phyloP scores from a whole-genome alignment of 2,797 vertebrate genomes.

The Luscinia megarhynchos region DNA sequence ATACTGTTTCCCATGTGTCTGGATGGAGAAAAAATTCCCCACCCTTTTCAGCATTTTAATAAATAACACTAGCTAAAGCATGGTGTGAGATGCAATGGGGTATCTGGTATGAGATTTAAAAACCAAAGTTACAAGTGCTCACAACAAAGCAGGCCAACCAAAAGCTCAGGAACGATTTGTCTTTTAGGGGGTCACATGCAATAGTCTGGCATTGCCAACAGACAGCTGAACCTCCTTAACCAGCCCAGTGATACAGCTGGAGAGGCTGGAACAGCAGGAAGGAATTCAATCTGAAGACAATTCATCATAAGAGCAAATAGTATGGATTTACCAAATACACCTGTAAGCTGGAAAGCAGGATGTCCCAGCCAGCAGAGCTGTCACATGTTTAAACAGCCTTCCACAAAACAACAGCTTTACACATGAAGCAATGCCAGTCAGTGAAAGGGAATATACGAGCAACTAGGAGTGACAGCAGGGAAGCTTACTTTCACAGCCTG shows the following conservation, averaged over 20 bases:
- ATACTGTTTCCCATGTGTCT: background rate
- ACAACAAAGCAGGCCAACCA: background rate
- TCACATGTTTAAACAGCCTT: background rate
- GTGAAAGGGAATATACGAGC: background rate
- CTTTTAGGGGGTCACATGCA: background rate
- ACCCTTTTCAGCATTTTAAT: background rate
- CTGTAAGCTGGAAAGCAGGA: background rate
- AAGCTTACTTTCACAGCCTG: background rate
- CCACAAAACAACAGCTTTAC: background rate
- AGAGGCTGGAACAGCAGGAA: background rate
- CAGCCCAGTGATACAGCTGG: fast-evolving
- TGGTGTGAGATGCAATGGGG: background rate
- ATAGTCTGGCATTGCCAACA: fast-evolving
- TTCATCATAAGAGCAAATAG: background rate
- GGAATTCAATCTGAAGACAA: background rate
- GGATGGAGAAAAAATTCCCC: fast-evolving
- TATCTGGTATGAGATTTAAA: background rate
- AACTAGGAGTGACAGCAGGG: background rate
- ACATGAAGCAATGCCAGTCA: background rate
- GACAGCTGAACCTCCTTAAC: background rate
- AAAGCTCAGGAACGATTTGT: background rate
- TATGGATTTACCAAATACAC: background rate
- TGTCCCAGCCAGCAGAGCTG: background rate
- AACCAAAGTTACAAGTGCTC: background rate
- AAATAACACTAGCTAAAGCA: background rate